Conservation (phyloP, 2,113 vertebrate genomes). For the Ceratotherium simum region DNA sequence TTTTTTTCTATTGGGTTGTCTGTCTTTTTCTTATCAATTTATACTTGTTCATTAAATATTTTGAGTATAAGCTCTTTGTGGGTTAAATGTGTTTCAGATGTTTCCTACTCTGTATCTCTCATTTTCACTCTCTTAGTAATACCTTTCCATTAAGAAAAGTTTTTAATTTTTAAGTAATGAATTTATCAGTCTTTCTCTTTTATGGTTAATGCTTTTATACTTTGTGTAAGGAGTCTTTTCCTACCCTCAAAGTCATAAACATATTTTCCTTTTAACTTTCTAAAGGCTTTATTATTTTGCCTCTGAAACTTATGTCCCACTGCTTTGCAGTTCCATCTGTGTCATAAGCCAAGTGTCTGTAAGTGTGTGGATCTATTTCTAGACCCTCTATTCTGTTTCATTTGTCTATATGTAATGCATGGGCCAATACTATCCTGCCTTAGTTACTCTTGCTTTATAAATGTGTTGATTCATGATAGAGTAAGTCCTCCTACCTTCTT, state of each 20-base stretch:
- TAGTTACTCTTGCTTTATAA: background rate
- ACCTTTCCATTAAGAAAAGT: background rate
- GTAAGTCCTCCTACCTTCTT: background rate
- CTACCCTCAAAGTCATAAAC: background rate
- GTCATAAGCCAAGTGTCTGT: background rate
- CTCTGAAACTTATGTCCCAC: background rate
- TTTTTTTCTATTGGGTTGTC: background rate
- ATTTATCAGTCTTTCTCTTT: background rate
- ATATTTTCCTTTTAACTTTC: constrained; percentile 1
- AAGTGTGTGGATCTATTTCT: background rate
- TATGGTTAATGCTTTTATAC: background rate
- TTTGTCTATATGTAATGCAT: background rate
- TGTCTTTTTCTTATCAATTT: background rate
- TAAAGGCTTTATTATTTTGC: background rate
- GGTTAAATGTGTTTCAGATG: background rate
- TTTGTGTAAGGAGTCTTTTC: constrained; percentile 16
- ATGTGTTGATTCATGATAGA: background rate
- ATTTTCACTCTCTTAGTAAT: background rate
- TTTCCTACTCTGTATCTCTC: background rate
- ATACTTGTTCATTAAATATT: background rate
- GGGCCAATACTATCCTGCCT: background rate
- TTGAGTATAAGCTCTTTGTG: background rate
- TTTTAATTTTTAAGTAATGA: constrained; percentile 12
- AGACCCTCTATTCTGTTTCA: background rate
- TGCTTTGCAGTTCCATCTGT: background rate